These are phyloP conservation scores for Xiphophorus birchmanni DNA, from an alignment of 2,797 vertebrate genomes.

Conservation along the genomic window DNA sequence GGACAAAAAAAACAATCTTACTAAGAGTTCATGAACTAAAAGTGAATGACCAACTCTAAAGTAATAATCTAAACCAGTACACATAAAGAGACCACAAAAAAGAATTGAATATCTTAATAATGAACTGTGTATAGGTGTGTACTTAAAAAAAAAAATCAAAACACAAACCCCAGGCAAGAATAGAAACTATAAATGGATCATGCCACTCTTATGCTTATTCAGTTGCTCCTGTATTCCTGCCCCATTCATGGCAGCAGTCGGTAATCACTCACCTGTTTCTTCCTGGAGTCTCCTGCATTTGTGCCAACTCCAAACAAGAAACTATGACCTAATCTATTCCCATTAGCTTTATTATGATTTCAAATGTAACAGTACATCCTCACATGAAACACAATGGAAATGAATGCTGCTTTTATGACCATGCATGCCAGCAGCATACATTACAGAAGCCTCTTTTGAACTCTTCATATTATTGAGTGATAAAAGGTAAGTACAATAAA, in stretches of 20 bases:
- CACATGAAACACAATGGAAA: conserved; percentile 1
- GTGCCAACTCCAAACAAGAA: neutral
- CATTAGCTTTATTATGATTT: neutral
- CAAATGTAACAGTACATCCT: neutral
- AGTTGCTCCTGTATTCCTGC: neutral
- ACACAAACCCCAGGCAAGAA: neutral
- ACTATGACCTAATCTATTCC: neutral
- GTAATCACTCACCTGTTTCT: neutral
- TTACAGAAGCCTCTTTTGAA: conserved; percentile 2
- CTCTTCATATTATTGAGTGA: conserved; percentile 32
- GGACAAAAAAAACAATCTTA: neutral
- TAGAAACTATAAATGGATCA: neutral
- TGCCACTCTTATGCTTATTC: neutral
- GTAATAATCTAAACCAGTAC: neutral
- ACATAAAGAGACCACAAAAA: neutral
- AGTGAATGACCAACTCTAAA: neutral
- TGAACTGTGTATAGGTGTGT: neutral
- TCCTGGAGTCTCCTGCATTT: neutral
- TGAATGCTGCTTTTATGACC: neutral
- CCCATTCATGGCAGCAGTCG: neutral
- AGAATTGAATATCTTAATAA: neutral
- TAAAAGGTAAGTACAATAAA: conserved; percentile 62
- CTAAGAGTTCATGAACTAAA: neutral
- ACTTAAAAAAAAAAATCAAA: neutral
- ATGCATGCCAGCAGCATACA: neutral